Conservation (phyloP, 1,140 invertebrate species). For the Popillia japonica region DNA sequence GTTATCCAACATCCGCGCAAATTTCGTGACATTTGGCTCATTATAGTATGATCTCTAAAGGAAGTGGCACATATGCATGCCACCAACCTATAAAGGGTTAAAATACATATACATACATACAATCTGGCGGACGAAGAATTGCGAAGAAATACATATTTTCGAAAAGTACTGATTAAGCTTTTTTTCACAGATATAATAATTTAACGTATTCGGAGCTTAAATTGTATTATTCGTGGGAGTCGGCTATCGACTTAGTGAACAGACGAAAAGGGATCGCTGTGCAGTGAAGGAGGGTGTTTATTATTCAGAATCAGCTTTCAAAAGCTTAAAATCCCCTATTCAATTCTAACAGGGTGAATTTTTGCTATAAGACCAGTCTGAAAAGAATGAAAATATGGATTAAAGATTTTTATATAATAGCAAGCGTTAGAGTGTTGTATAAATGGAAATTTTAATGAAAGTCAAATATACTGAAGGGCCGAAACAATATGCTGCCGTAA, state of each 20-base stretch:
- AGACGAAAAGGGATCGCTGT: not conserved
- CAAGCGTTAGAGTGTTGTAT: not conserved
- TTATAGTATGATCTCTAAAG: too few species aligned
- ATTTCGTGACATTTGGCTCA: too few species aligned
- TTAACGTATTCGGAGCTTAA: constrained; percentile 8
- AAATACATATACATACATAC: too few species aligned
- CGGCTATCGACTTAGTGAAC: not conserved
- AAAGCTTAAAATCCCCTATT: constrained; percentile 25
- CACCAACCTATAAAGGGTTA: too few species aligned
- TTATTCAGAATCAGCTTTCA: constrained; percentile 13
- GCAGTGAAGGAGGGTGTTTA: not conserved
- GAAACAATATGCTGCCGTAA: not conserved
- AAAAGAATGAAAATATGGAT: constrained; percentile 33
- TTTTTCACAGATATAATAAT: not conserved
- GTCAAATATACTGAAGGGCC: not conserved
- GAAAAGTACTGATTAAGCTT: not conserved
- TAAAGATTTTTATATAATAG: not conserved
- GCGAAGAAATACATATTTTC: too few species aligned
- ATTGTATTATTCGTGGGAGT: not conserved
- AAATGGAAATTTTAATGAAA: constrained; percentile 33
- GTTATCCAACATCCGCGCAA: too few species aligned
- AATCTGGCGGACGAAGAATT: too few species aligned
- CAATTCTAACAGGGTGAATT: not conserved
- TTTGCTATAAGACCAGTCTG: not conserved
- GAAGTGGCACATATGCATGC: too few species aligned